Evolutionary conservation across 2,888 invertebrate genomes (phyloP), one percentile per base, ranked within the genome.

Genomic region (Nysson spinosus): DNA sequence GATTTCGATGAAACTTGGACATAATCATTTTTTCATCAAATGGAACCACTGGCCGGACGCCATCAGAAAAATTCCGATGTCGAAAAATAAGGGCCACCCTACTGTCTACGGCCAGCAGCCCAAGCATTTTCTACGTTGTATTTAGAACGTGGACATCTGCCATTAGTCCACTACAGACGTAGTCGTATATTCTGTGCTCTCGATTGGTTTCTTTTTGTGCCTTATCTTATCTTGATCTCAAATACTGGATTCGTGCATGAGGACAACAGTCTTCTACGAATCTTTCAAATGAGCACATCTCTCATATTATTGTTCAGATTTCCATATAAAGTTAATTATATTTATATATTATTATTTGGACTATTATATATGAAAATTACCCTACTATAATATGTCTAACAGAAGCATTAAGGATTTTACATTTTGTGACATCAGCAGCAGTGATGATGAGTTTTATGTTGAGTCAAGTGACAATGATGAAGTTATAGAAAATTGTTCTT

Each of bases 381-480:
- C 39, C 22, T 39, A 39, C 39, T 39, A 39, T 22, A 39, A 39
- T 32, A 39, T 39, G 22, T 39, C 39, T 39, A 39, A 22, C 3
- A 39, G 28, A 42, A 42, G 16, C 26, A 42, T 22, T 12, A 42
- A 42, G 42, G 26, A 42, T 14, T 3, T n/a, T 42, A 42, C 42
- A 26, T 26, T 42, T 42, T 42, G 14, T 42, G 42, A 42, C 26
- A 42, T 42, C n/a, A 26, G 24, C 24, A 40, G 42, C 42, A 42
- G 26, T 16, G 26, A 42, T 24, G 26, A 42, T 26, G 42, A 42
- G 2, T 42, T 42, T 42, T 26, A 42, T 42, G 9, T 35, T 35
- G 26, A 42, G 16, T 42, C 42, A 42, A 42, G 26, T 42, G 26
- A 42, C 16, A 26, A n/a, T 5, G 28, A 26, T 26, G 42, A 42